Percentiles rank a stretch among this genome's conserved stretches.
Evolutionary conservation across 2,888 invertebrate genomes (phyloP).

Genomic region (Drosophila bunnanda): DNA sequence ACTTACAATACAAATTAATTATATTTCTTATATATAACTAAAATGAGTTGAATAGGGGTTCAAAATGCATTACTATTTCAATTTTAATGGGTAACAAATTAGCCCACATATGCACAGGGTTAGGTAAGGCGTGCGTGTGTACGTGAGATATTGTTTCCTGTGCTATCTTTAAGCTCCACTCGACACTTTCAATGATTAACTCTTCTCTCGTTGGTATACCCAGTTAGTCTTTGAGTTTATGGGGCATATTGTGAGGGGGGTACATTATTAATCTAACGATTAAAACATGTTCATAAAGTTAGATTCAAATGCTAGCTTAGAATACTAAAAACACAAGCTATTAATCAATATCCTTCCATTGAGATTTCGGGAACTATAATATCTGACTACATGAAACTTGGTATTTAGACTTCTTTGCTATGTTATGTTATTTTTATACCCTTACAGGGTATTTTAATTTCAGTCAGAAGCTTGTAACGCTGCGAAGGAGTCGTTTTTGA

Average conservation of each 20-base stretch:
- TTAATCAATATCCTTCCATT: background rate
- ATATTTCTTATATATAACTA: background rate
- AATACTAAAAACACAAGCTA: no score
- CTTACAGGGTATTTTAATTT: no score
- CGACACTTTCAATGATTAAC: background rate
- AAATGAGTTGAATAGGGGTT: background rate
- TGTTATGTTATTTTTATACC: no score
- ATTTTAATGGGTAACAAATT: slow-evolving; percentile 8
- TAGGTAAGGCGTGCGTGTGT: slow-evolving; percentile 1
- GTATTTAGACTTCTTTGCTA: background rate
- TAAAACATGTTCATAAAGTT: background rate
- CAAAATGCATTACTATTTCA: background rate
- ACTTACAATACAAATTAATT: no score
- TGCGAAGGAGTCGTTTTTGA: no score
- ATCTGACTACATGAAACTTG: background rate
- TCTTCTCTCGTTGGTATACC: background rate
- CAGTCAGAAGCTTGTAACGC: no score
- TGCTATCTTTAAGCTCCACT: slow-evolving; percentile 55
- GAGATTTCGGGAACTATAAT: background rate
- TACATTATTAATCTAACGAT: background rate
- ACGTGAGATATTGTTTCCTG: slow-evolving; percentile 56
- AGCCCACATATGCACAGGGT: background rate
- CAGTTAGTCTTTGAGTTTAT: no score
- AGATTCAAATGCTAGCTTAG: background rate
- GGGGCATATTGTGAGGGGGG: background rate